Conservation (phyloP, 2,797 vertebrate species). For the Hypotaenidia okinawae region DNA sequence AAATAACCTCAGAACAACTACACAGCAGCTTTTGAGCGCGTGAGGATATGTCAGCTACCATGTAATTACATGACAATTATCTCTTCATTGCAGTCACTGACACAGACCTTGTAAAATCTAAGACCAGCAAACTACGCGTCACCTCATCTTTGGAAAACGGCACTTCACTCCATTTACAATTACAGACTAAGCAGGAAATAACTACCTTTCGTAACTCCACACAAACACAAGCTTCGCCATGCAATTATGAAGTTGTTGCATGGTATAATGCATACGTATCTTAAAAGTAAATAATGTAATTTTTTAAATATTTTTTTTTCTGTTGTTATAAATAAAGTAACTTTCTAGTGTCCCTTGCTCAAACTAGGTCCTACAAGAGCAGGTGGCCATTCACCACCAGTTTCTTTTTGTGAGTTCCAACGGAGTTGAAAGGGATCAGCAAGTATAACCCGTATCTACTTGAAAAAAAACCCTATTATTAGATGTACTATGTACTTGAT, state of each 20-base stretch:
- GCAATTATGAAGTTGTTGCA: not conserved
- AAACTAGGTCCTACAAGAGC: not conserved
- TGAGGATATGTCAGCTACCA: not conserved
- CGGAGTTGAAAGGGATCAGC: not conserved
- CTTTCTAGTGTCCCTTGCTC: not conserved
- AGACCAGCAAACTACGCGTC: not conserved
- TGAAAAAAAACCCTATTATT: not conserved
- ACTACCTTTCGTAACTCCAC: not conserved
- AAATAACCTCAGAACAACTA: not conserved
- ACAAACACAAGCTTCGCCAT: constrained; percentile 4
- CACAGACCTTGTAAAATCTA: not conserved
- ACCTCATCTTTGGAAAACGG: not conserved
- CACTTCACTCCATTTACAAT: not conserved
- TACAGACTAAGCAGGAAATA: constrained; percentile 5
- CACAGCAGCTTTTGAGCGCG: not conserved
- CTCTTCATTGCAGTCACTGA: not conserved
- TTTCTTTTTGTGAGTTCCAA: not conserved
- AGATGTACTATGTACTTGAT: not conserved
- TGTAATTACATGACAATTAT: not conserved
- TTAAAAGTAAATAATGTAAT: not conserved
- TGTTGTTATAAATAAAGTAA: not conserved
- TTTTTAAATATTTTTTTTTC: not conserved
- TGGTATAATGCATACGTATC: not conserved
- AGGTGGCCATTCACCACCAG: not conserved
- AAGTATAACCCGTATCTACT: not conserved